phyloP scores from a whole-genome alignment of 2,113 vertebrate species.

The Oophaga pumilio region DNA sequence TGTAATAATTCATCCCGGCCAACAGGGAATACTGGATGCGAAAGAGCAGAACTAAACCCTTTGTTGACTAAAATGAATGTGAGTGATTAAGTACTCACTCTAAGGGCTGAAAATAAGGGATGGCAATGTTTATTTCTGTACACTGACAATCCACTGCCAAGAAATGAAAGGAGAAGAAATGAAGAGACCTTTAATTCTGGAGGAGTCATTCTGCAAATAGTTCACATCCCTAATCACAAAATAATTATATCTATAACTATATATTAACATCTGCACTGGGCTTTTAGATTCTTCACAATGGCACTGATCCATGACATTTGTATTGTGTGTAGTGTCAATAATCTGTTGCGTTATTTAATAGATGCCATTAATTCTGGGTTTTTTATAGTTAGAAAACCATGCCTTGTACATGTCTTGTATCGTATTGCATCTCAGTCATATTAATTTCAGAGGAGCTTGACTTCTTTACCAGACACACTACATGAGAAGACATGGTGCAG shows the following conservation, averaged over 20 bases:
- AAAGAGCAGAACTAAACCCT: neutral
- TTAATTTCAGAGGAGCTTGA: neutral
- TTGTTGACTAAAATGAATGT: conserved; percentile 29
- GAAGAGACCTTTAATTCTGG: conserved; percentile 4
- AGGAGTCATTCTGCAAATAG: neutral
- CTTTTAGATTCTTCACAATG: neutral
- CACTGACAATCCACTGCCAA: conserved; percentile 24
- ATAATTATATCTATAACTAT: neutral
- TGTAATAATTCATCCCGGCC: conserved; percentile 75
- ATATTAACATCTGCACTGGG: neutral
- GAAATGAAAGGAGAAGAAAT: neutral
- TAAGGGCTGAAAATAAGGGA: neutral
- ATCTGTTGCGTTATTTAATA: neutral
- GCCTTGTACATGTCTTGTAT: neutral
- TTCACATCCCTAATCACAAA: conserved; percentile 1
- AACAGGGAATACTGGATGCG: conserved; percentile 64
- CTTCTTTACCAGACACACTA: neutral
- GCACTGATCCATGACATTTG: neutral
- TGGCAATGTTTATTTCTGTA: neutral
- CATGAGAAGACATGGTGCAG: no score
- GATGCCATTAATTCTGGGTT: neutral
- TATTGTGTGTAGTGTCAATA: neutral
- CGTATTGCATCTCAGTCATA: neutral
- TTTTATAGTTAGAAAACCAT: no score
- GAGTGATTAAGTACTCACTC: conserved; percentile 19